Evolutionary conservation across 64 coral and sea anemone genomes (phyloP).

Genomic region (Dendrophyllia cribrosa): DNA sequence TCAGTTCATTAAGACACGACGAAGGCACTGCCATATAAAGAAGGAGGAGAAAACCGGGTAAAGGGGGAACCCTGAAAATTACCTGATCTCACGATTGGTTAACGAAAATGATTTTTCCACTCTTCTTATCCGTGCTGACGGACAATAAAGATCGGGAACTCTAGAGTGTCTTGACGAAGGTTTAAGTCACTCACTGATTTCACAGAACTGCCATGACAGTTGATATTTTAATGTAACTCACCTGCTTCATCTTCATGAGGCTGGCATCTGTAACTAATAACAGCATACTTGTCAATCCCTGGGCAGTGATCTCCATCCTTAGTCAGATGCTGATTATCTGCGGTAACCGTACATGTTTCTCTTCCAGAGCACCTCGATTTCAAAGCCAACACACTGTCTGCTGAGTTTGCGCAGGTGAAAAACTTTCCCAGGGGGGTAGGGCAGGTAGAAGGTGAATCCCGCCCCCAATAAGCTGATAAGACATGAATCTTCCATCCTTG

Average conservation of each 20-base stretch:
- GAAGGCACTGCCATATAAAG: neutral
- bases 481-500: conserved; percentile 89
- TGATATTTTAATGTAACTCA: neutral
- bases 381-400: conserved; percentile 43
- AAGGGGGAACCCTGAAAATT: no score
- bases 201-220: no score
- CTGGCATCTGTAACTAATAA: conserved; percentile 88
- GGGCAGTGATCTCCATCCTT: conserved; percentile 65
- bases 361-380: conserved; percentile 74
- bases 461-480: conserved; percentile 80
- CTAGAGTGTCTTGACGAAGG: no score
- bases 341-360: conserved; percentile 70
- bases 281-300: conserved; percentile 89
- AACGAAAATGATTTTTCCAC: no score
- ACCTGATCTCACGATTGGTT: no score
- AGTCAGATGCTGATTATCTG: conserved; percentile 69
- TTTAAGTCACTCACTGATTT: no score
- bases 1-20: no score
- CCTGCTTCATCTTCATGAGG: conserved; percentile 41
- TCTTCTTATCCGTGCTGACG: no score
- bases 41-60: neutral
- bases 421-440: conserved; percentile 76
- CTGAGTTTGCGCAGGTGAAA: conserved; percentile 72
- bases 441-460: conserved; percentile 82
- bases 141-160: no score